Base-by-base conservation (phyloP, 2,797 vertebrate species). In the Siniperca scherzeri region DNA sequence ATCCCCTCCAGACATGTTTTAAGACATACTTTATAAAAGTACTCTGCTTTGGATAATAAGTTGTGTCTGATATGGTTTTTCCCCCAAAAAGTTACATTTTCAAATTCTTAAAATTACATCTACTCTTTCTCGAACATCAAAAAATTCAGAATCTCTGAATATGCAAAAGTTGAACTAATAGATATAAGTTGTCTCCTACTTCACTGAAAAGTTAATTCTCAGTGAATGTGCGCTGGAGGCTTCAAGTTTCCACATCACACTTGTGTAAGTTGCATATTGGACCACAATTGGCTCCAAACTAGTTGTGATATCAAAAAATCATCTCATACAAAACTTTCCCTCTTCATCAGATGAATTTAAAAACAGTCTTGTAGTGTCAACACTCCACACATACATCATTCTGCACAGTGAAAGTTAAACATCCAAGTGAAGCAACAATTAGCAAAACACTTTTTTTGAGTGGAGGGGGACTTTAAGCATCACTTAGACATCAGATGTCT, bases 401-500 rank as follows among this genome's bases (percentile, higher is more conserved):
- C 55, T 27, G 55, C 13, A 3, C 5, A 56, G 55, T 57, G 55
- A 30, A 30, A 30, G 55, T 57, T 27, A 57, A 57, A 57, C 25
- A 57, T 27, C 55, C 13, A 57, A 57, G 14, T 12, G 21, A 53
- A 53, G 52, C 22, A 53, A 55, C 22, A 55, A 13, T 13, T 13
- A 5, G n/a, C n/a, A 46, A 36, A 36, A 36, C 36, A 36, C 44
- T 5, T 11, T 48, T 30, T 48, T 17, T 48, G 22, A 50, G 57
- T 19, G 46, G 17, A 48, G 46, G 17, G 46, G 46, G 46, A 19
- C 53, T 52, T 12, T 19, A 71, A 5, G 17, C 46, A 17, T 22
- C 42, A 61, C 17, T n/a, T 56, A 21, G 25, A 65, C 5, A 48
- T 21, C 5, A 44, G 10, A 42, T 27, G 27, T 48, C 85, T 96